Evolutionary conservation across 2,797 vertebrate genomes (phyloP).

Genomic region (Leuciscus waleckii): DNA sequence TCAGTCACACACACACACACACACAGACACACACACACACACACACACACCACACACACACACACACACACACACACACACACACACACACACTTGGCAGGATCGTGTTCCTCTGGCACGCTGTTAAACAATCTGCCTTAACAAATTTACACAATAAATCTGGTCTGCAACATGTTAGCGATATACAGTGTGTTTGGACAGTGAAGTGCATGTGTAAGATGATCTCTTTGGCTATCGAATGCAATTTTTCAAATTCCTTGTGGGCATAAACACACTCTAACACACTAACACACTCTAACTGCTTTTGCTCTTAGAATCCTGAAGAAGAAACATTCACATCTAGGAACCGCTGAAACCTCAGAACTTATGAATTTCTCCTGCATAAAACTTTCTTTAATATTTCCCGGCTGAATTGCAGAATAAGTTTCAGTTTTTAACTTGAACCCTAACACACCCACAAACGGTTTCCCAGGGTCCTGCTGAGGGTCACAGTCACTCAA

Average conservation of each 20-base stretch:
- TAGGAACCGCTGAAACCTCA: too few relatives aligned
- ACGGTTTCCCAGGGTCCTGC: constrained; percentile 48
- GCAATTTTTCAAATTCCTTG: constrained; percentile 29
- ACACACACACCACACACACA: neutral
- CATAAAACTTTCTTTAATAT: neutral
- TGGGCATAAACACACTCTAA: neutral
- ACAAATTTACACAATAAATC: constrained; percentile 29
- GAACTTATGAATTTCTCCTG: too few relatives aligned
- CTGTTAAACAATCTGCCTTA: constrained; percentile 25
- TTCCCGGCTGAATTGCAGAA: neutral
- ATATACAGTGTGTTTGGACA: neutral
- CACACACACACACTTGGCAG: too few relatives aligned
- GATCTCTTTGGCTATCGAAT: neutral
- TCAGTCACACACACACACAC: too few relatives aligned
- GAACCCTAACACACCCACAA: constrained; percentile 1
- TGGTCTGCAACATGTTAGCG: neutral
- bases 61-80: neutral
- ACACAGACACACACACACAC: too few relatives aligned
- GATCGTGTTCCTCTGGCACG: constrained; percentile 5
- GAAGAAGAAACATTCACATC: neutral
- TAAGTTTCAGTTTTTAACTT: constrained; percentile 1
- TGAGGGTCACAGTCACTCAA: constrained; percentile 46
- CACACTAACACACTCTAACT: neutral
- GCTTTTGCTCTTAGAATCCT: neutral
- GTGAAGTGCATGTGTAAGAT: constrained; percentile 12